Conservation (phyloP, 2,113 vertebrate genomes). For the Octodon degus region DNA sequence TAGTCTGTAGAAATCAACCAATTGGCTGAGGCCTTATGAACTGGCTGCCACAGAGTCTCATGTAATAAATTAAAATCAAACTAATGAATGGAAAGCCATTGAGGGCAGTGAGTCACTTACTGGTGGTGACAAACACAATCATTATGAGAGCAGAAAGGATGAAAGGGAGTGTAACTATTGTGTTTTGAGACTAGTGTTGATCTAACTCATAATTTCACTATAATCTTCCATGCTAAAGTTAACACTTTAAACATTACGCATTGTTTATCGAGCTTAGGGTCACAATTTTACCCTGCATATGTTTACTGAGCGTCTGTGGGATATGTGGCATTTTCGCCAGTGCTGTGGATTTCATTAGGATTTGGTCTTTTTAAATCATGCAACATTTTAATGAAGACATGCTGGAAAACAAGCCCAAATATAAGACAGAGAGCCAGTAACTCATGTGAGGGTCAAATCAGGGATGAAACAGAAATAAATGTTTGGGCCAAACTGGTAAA, state of each 20-base stretch:
- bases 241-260: not conserved
- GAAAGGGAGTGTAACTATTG: not conserved
- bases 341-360: not conserved
- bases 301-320: not conserved
- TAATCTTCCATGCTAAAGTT: not conserved
- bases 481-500: not conserved
- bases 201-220: not conserved
- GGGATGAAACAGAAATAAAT: not conserved
- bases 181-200: not conserved
- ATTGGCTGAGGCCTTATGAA: constrained; percentile 51
- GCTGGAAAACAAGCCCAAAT: not conserved
- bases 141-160: not conserved
- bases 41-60: not conserved
- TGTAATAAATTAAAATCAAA: not conserved
- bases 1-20: constrained; percentile 57
- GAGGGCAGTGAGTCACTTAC: not conserved
- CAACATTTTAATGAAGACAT: not conserved
- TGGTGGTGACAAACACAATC: not conserved
- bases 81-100: not conserved
- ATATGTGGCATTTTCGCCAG: not conserved
- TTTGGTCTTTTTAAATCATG: not conserved
- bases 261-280: not conserved
- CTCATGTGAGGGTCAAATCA: not conserved
- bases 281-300: not conserved
- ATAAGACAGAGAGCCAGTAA: not conserved